A percentile compares a stretch with the other conserved stretches of the same genome.
These are phyloP conservation scores for Chlorodrepanis virens DNA, from an alignment of 2,113 vertebrate species.

Conservation along the genomic window DNA sequence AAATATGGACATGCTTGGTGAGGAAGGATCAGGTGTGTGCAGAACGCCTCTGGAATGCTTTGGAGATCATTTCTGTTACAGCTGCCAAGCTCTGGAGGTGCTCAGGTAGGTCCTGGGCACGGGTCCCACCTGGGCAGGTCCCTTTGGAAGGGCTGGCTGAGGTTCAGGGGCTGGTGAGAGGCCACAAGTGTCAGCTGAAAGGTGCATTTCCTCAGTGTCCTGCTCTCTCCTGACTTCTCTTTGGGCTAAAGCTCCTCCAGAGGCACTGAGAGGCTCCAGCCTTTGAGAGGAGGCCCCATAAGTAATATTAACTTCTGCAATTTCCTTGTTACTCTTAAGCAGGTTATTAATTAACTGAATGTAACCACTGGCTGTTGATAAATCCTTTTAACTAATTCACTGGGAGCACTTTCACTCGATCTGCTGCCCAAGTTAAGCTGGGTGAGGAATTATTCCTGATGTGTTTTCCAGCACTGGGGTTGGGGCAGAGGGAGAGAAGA, in stretches of 20 bases:
- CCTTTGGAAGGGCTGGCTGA: not conserved
- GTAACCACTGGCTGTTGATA: conserved; percentile 63
- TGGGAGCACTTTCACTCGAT: not conserved
- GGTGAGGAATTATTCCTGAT: conserved; percentile 36
- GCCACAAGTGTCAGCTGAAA: not conserved
- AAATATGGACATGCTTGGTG: fast-evolving
- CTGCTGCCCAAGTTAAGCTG: not conserved
- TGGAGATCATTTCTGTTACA: fast-evolving
- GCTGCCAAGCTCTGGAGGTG: not conserved
- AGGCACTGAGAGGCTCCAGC: not conserved
- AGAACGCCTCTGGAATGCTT: not conserved
- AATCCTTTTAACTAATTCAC: conserved; percentile 53
- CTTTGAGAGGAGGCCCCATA: not conserved
- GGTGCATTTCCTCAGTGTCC: not conserved
- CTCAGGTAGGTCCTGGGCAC: not conserved
- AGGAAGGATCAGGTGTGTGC: not conserved
- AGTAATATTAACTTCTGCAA: conserved; percentile 61
- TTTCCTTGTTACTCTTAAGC: conserved; percentile 54
- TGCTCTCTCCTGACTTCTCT: not conserved
- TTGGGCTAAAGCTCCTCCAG: not conserved
- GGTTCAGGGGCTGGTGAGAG: not conserved
- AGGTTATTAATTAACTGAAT: conserved; percentile 74
- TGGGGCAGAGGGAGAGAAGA: conserved; percentile 40
- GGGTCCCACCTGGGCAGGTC: not conserved
- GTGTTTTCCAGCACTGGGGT: not conserved